Conservation (phyloP, 2,888 invertebrate genomes). For the Habrosyne pyritoides region DNA sequence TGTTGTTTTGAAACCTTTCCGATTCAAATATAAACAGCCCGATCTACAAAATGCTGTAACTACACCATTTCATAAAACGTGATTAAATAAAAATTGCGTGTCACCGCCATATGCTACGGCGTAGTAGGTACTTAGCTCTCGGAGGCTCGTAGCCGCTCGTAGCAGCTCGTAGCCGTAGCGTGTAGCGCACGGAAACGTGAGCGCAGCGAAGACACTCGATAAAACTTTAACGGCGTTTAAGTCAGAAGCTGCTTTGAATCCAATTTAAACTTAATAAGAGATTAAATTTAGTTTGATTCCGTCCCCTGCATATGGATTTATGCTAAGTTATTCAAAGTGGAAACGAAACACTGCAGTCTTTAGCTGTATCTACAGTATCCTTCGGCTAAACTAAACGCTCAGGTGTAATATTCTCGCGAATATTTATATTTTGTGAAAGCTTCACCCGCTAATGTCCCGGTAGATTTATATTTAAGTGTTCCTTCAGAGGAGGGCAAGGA, state of each 20-base stretch:
- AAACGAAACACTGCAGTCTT: neutral
- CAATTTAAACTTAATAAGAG: constrained; percentile 17
- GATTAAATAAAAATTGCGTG: neutral
- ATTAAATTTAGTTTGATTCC: constrained; percentile 10
- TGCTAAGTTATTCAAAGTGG: constrained; percentile 11
- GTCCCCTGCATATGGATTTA: constrained; percentile 11
- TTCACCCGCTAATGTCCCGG: no score
- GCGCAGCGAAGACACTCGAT: constrained; percentile 4
- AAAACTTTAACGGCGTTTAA: constrained; percentile 10
- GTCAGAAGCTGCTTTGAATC: constrained; percentile 12
- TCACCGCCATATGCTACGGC: neutral
- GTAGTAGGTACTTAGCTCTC: neutral
- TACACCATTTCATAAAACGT: no score
- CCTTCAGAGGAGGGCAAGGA: no score
- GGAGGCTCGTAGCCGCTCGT: constrained; percentile 11
- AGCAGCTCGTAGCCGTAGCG: constrained; percentile 3
- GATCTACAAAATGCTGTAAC: no score
- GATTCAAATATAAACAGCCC: no score
- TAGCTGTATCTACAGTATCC: neutral
- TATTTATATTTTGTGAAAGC: neutral
- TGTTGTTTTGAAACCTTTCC: no score
- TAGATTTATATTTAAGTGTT: no score
- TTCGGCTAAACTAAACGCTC: neutral
- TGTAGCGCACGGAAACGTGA: neutral
- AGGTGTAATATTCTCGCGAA: neutral